These are phyloP conservation scores for Geotrupes spiniger DNA, from an alignment of 2,888 invertebrate genomes.

Conservation along the genomic window DNA sequence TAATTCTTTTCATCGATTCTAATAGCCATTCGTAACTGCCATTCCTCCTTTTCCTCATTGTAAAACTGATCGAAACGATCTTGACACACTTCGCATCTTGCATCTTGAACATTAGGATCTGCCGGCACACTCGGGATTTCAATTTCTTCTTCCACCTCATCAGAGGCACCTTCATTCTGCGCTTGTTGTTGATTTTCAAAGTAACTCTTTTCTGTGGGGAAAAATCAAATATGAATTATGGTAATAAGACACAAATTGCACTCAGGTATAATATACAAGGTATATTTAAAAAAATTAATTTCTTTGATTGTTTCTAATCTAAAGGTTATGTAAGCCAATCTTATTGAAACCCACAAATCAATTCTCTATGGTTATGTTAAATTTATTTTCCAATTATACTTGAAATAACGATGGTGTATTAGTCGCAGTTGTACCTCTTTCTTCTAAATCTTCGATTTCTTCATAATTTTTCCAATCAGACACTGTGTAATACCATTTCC, in stretches of 20 bases:
- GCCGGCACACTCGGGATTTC: constrained; percentile 72
- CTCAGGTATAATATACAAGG: background rate
- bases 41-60: constrained; percentile 96
- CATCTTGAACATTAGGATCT: constrained; percentile 61
- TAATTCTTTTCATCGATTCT: constrained; percentile 74
- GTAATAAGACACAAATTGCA: constrained; percentile 6
- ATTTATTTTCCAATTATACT: no score
- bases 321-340: no score
- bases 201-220: constrained; percentile 75
- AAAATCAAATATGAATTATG: constrained; percentile 8
- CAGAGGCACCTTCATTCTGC: constrained; percentile 57
- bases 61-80: constrained; percentile 94
- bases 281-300: constrained; percentile 5
- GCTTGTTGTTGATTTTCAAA: constrained; percentile 70
- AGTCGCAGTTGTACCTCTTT: no score
- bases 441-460: constrained; percentile 88
- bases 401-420: no score
- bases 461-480: constrained; percentile 93
- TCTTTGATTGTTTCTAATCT: constrained; percentile 1
- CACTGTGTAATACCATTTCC: constrained; percentile 88
- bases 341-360: no score
- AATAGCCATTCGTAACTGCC: constrained; percentile 87
- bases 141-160: constrained; percentile 59
- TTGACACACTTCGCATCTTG: constrained; percentile 83
- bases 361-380: no score